Evolutionary conservation across 1,140 invertebrate species (phyloP), one percentile per base, ranked within the genome.

Genomic region (Parasteatoda tepidariorum): DNA sequence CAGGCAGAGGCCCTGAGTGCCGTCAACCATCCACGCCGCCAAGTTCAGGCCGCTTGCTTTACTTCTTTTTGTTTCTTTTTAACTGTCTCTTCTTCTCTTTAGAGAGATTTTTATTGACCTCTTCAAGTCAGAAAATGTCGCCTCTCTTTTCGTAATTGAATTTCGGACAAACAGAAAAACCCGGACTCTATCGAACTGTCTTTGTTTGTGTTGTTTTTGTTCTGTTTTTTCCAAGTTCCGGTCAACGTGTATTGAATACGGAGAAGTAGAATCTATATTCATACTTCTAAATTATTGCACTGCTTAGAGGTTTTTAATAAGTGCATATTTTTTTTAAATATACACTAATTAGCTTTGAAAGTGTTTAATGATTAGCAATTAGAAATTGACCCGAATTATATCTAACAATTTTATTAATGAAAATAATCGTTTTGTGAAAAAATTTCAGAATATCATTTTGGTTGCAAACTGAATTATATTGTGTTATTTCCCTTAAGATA

Each of bases 111-210:
- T 64, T 76, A 76, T 62, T 62, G 59, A 74, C 71, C 71, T 61
- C 55, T 26, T 61, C 57, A 61, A 74, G 55, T 62, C 73, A 55
- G 55, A 15, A 71, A 64, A 30, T 64, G 73, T 74, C 71, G 71
- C 71, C 71, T 74, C 71, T 24, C 15, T 26, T 59, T 74, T 31
- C 31, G 2, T 76, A 76, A 76, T 76, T 54, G 38, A 76, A 76
- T 76, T 64, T 76, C 24, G 18, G 55, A 7, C 22, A 64, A 64
- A n/a, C 24, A 76, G 24, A 41, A 18, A 18, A 48, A 48, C n/a
- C n/a, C n/a, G 18, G 38, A 48, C 9, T 48, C 38, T 18, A 48
- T 48, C 38, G 18, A 48, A 48, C 18, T 18, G 38, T 48, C 38
- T 48, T 9, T 2, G 38, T 48, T 48, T 18, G n/a, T n/a, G n/a